phyloP scores from a whole-genome alignment of 2,797 vertebrate genomes.

The Philypnodon macrostomus region DNA sequence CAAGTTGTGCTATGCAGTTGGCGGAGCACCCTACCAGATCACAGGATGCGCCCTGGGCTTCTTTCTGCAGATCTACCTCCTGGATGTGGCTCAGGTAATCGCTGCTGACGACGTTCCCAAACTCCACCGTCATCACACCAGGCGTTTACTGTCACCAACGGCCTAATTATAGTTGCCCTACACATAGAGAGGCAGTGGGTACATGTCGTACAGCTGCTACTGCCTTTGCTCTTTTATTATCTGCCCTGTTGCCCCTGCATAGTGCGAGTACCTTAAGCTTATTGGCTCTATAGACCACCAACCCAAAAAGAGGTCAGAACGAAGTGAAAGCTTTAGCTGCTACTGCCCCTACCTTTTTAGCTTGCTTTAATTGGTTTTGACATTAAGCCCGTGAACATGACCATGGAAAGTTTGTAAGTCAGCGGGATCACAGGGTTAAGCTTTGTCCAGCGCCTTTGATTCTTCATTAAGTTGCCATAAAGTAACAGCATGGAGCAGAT shows the following conservation, averaged over 20 bases:
- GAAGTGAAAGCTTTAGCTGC: neutral
- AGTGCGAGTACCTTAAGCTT: neutral
- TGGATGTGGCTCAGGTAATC: constrained; percentile 93
- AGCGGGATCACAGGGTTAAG: constrained; percentile 42
- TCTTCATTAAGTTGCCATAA: constrained; percentile 38
- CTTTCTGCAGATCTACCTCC: constrained; percentile 94
- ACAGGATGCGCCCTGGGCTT: constrained; percentile 94
- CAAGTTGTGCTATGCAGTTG: constrained; percentile 92
- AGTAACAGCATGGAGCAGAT: constrained; percentile 44
- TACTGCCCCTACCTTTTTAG: constrained; percentile 1
- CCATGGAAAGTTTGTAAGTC: constrained; percentile 45
- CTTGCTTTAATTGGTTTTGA: constrained; percentile 62
- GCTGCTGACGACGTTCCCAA: neutral
- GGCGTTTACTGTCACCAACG: neutral
- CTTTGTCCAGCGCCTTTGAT: constrained; percentile 45
- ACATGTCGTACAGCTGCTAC: constrained; percentile 1
- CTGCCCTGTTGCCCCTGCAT: neutral
- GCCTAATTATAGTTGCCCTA: constrained; percentile 3
- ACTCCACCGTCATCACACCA: neutral
- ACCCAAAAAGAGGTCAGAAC: neutral
- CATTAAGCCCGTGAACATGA: constrained; percentile 60
- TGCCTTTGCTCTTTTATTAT: neutral
- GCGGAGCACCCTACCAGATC: constrained; percentile 95
- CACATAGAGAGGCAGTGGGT: constrained; percentile 4
- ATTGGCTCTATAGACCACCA: neutral